phyloP scores from a whole-genome alignment of 1,140 invertebrate genomes.

The Meloidogyne chitwoodi region DNA sequence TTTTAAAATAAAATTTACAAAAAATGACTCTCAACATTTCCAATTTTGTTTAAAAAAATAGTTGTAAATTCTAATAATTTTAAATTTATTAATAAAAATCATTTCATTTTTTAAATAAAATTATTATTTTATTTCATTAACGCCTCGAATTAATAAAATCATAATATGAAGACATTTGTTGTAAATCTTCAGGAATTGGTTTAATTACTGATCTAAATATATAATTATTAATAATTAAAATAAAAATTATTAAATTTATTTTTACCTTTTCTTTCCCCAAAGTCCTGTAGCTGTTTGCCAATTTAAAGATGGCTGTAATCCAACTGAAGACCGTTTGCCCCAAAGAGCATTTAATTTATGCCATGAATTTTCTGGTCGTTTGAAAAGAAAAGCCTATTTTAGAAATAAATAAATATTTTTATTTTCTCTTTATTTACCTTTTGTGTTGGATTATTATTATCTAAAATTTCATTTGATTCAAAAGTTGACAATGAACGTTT shows the following conservation, averaged over 20 bases:
- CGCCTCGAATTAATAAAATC: background rate
- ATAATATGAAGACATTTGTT: background rate
- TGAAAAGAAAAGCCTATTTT: conserved; percentile 13
- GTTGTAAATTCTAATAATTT: too few relatives aligned
- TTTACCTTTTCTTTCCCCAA: conserved; percentile 32
- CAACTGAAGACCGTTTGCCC: conserved; percentile 20
- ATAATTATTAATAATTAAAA: background rate
- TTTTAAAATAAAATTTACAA: too few relatives aligned
- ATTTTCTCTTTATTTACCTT: background rate
- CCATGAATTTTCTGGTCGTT: conserved; percentile 32
- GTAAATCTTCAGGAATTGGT: background rate
- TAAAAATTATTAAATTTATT: background rate
- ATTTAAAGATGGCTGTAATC: background rate
- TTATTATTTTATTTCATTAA: background rate
- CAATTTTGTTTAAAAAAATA: too few relatives aligned
- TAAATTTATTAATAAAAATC: background rate
- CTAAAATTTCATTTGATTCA: background rate
- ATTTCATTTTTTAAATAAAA: background rate
- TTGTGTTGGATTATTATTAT: background rate
- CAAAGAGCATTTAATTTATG: conserved; percentile 31
- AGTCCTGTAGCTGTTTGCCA: conserved; percentile 36
- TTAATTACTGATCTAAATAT: background rate
- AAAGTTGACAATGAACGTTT: conserved; percentile 20
- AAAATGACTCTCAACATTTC: too few relatives aligned
- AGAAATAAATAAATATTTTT: background rate